Conservation (phyloP, 2,797 vertebrate genomes). For the Cirrhinus mrigala region DNA sequence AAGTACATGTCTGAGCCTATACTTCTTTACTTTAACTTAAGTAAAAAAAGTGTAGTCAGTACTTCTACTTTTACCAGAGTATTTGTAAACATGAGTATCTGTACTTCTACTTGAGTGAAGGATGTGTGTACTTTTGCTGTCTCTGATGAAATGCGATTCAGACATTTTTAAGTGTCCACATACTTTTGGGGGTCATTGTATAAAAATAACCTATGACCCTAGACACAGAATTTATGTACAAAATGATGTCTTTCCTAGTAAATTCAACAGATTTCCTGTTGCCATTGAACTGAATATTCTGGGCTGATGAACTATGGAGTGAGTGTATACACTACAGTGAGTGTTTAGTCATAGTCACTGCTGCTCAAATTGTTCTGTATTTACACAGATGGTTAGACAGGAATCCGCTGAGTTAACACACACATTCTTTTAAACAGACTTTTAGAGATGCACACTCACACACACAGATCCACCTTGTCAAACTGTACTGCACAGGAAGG, state of each 20-base stretch:
- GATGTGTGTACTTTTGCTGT: too few species aligned
- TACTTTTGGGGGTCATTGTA: neutral
- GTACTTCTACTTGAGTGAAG: too few species aligned
- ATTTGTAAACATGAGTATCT: too few species aligned
- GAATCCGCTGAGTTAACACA: constrained; percentile 52
- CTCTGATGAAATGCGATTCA: neutral
- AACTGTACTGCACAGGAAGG: constrained; percentile 76
- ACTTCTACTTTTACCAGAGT: too few species aligned
- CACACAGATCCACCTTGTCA: constrained; percentile 27
- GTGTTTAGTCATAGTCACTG: constrained; percentile 35
- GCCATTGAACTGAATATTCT: neutral
- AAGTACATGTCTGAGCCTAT: too few species aligned
- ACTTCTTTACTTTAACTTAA: too few species aligned
- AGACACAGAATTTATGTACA: neutral
- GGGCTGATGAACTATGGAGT: neutral
- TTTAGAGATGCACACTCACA: constrained; percentile 15
- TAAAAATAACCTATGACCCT: neutral
- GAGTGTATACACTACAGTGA: constrained; percentile 26
- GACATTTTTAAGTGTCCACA: neutral
- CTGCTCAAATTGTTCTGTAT: constrained; percentile 42
- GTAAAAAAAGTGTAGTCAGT: too few species aligned
- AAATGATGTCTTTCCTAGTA: neutral
- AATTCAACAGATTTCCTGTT: constrained; percentile 35
- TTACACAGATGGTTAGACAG: constrained; percentile 57
- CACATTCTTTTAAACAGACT: constrained; percentile 44